A percentile compares a stretch with the other conserved stretches of the same genome.
Conservation (phyloP, 2,113 vertebrate genomes). For the Rostratula benghalensis region DNA sequence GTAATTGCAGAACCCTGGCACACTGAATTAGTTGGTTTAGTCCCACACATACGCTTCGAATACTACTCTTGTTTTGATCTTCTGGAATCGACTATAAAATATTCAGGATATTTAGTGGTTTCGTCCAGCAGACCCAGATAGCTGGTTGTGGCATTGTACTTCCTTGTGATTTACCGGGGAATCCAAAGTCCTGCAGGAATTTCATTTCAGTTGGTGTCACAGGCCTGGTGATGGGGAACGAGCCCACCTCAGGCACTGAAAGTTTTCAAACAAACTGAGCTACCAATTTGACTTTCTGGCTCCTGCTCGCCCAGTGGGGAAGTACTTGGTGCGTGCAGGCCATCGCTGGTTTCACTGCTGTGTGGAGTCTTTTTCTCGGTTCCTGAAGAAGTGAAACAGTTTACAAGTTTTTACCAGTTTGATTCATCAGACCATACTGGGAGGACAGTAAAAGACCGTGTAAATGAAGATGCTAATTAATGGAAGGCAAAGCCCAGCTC, state of each 20-base stretch:
- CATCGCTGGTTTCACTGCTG: not conserved
- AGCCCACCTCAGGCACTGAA: not conserved
- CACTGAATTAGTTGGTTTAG: not conserved
- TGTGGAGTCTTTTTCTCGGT: not conserved
- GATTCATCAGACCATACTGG: not conserved
- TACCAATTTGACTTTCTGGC: not conserved
- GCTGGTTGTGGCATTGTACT: rapidly evolving
- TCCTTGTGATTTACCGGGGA: not conserved
- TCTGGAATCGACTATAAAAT: not conserved
- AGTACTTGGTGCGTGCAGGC: rapidly evolving
- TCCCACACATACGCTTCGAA: not conserved
- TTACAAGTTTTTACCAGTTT: not conserved
- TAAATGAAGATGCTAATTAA: not conserved
- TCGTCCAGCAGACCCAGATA: not conserved
- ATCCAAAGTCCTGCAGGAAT: not conserved
- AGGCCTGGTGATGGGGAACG: not conserved
- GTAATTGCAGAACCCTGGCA: rapidly evolving
- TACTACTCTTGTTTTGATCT: not conserved
- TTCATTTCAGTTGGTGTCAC: not conserved
- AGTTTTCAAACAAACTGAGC: not conserved
- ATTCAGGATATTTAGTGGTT: not conserved
- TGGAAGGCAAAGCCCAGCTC: not conserved
- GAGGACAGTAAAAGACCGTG: not conserved
- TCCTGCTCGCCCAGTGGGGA: not conserved
- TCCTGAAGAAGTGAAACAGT: constrained; percentile 8